These are phyloP conservation scores for Babyrousa celebensis DNA, from an alignment of 2,797 vertebrate genomes.

Conservation along the genomic window DNA sequence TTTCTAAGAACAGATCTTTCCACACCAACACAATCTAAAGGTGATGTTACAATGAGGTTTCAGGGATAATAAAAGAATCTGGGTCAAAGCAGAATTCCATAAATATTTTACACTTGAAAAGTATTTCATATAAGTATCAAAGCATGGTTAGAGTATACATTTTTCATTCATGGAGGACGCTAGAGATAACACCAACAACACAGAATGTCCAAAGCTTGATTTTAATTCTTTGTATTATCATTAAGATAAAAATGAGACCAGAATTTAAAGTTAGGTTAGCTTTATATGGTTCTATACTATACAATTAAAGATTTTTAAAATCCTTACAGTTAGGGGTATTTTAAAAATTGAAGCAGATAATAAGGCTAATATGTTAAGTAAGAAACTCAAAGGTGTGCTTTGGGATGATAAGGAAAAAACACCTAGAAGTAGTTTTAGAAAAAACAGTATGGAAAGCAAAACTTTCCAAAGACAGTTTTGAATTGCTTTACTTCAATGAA, in stretches of 20 bases:
- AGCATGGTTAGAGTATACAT: background rate
- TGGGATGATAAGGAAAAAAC: background rate
- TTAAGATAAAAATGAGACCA: constrained; percentile 50
- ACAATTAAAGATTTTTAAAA: background rate
- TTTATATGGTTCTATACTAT: background rate
- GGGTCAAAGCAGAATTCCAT: background rate
- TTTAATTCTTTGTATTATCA: constrained; percentile 54
- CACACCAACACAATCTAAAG: background rate
- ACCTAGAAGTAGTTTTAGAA: background rate
- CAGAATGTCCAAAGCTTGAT: background rate
- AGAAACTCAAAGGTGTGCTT: background rate
- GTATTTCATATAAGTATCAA: background rate
- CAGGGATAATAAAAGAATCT: background rate
- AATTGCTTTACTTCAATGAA: constrained; percentile 48
- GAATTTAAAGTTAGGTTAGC: background rate
- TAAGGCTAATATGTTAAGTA: constrained; percentile 57
- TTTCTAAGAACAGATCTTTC: background rate
- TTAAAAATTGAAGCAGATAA: background rate
- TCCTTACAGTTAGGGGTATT: background rate
- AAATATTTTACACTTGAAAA: background rate
- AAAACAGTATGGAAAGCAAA: constrained; percentile 15
- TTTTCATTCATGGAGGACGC: background rate
- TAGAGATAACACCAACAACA: background rate
- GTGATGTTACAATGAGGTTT: background rate
- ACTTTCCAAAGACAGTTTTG: background rate